Evolutionary conservation across 2,888 invertebrate genomes (phyloP), one percentile per base, ranked within the genome.

Genomic region (Diarsia mendica): DNA sequence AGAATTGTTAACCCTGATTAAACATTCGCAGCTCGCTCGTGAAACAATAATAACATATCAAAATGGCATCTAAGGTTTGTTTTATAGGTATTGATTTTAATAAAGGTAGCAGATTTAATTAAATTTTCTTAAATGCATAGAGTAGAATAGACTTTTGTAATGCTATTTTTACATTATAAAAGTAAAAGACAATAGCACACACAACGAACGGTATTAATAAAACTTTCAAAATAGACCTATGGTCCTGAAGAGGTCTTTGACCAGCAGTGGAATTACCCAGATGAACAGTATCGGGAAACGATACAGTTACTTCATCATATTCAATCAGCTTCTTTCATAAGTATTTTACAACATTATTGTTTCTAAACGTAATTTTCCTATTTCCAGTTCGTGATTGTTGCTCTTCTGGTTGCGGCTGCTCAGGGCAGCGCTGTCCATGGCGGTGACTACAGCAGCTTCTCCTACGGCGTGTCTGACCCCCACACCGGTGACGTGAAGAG

Each of bases 401-500:
- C 96, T 89, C 88, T 95, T 77, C 90, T 96, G 90, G 96, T 95
- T 85, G 96, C 94, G 80, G 95, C 94, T 86, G 96, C 92, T 71
- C 94, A 94, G 49, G 94, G 92, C 89, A 95, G 95, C 89, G 95
- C 92, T 28, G 87, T 94, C 88, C 93, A 94, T n/a, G 94, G 94
- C 39, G 93, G 87, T 49, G 93, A 93, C 90, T 94, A 94, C 92
- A 92, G 89, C 89, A 96, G 95, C 92, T 96, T 95, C 93, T 94
- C 96, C 13, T 96, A 96, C 86, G 95, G 95, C 58, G 96, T 96
- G 75, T 91, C 95, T 46, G 96, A 96, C 91, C 96, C 96, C 51
- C 94, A 96, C 92, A 96, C 96, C 90, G 96, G 96, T 46, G 96
- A 96, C 86, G 94, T 95, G 83, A 96, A 96, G 93, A 94, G 94